Percentiles rank a stretch among this genome's conserved stretches.
phyloP scores from a whole-genome alignment of 2,113 vertebrate species.

The Tachysurus fulvidraco region DNA sequence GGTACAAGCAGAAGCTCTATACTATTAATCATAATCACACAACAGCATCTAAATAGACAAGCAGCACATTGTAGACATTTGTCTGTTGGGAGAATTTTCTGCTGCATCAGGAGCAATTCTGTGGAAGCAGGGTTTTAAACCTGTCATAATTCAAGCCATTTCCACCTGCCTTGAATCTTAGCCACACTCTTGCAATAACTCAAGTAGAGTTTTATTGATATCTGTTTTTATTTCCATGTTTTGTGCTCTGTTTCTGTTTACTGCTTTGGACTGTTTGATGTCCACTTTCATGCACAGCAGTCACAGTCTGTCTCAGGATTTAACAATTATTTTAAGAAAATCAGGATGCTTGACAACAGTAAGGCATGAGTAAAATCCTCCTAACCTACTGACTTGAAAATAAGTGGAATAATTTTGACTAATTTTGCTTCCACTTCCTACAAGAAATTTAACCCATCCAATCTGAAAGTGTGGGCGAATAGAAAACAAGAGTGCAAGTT shows the following conservation, averaged over 20 bases:
- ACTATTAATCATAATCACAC: not conserved
- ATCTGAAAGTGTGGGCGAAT: not conserved
- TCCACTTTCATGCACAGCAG: not conserved
- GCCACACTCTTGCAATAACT: not conserved
- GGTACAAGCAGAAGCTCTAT: not conserved
- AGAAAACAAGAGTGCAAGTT: not conserved
- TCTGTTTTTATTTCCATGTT: not conserved
- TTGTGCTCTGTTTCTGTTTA: not conserved
- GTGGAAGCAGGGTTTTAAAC: not conserved
- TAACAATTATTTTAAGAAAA: not conserved
- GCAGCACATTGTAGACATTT: not conserved
- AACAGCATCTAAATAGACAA: not conserved
- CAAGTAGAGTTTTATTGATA: not conserved
- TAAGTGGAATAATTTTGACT: not conserved
- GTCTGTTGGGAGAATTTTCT: not conserved
- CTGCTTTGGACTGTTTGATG: not conserved
- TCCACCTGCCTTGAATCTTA: not conserved
- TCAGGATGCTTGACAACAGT: not conserved
- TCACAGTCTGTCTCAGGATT: not conserved
- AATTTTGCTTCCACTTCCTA: not conserved
- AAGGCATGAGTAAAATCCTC: not conserved
- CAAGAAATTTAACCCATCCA: not conserved
- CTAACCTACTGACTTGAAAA: not conserved
- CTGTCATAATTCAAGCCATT: not conserved
- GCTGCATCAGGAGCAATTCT: not conserved